Conservation (phyloP, 2,888 invertebrate species). For the Plagodis pulveraria region DNA sequence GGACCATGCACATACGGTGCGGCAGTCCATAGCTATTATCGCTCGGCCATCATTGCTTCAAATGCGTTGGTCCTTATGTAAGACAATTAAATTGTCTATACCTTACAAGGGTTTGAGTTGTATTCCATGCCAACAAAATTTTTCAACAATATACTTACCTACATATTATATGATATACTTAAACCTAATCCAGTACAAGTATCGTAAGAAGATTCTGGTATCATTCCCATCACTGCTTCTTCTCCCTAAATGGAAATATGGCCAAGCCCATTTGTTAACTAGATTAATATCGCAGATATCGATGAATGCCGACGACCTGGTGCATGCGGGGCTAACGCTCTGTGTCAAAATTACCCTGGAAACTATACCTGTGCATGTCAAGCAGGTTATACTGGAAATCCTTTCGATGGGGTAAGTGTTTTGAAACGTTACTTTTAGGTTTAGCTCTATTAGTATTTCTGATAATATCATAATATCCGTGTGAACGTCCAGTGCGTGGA, state of each 20-base stretch:
- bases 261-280: not conserved
- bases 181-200: too few species aligned
- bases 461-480: not conserved
- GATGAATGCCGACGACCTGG: conserved; percentile 94
- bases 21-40: too few species aligned
- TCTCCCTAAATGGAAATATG: too few species aligned
- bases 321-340: conserved; percentile 92
- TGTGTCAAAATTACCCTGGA: conserved; percentile 93
- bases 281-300: conserved; percentile 85
- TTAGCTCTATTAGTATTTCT: not conserved
- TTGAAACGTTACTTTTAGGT: not conserved
- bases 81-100: too few species aligned
- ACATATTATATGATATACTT: conserved; percentile 9
- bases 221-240: too few species aligned
- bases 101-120: too few species aligned
- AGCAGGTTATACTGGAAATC: conserved; percentile 93
- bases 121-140: too few species aligned
- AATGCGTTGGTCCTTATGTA: too few species aligned
- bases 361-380: conserved; percentile 95
- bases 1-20: too few species aligned
- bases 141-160: too few species aligned
- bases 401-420: conserved; percentile 79
- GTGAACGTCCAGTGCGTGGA: conserved; percentile 88
- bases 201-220: too few species aligned
- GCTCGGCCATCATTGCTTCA: too few species aligned